phyloP scores from a whole-genome alignment of 2,113 vertebrate genomes.

The Lipophrys pholis region DNA sequence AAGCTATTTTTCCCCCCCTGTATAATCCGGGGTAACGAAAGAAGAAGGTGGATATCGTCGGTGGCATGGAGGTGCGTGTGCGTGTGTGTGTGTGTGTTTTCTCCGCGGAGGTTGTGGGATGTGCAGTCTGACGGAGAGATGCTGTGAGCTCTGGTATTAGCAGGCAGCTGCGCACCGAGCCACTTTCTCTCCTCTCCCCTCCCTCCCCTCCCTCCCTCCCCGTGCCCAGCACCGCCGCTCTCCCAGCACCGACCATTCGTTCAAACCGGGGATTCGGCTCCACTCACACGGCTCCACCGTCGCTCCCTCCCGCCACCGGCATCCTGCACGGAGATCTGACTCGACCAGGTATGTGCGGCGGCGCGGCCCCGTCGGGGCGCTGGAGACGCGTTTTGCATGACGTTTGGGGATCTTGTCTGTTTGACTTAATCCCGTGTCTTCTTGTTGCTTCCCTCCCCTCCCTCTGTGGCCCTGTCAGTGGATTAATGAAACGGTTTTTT shows the following conservation, averaged over 20 bases:
- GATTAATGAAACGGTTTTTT: constrained; percentile 67
- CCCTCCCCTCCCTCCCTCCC: constrained; percentile 52
- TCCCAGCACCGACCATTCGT: constrained; percentile 63
- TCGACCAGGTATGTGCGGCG: constrained; percentile 73
- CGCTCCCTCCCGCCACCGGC: constrained; percentile 45
- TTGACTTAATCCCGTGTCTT: constrained; percentile 64
- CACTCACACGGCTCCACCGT: constrained; percentile 54
- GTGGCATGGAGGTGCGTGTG: constrained; percentile 65
- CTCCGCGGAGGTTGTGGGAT: constrained; percentile 69
- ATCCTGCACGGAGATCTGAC: constrained; percentile 53
- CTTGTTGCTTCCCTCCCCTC: constrained; percentile 73
- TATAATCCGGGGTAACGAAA: not conserved
- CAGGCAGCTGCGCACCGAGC: constrained; percentile 78
- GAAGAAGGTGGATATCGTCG: constrained; percentile 35
- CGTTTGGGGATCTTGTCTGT: constrained; percentile 43
- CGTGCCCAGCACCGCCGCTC: constrained; percentile 52
- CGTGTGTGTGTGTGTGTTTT: constrained; percentile 55
- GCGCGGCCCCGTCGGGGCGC: constrained; percentile 25
- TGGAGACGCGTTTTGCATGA: constrained; percentile 67
- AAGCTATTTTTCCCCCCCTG: constrained; percentile 11
- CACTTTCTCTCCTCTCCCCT: constrained; percentile 13
- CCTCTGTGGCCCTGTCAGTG: constrained; percentile 72
- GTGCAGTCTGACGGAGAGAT: constrained; percentile 71
- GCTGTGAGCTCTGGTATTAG: constrained; percentile 77
- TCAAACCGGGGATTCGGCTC: constrained; percentile 64